Percentiles rank a stretch among this genome's conserved stretches.
Evolutionary conservation across 2,113 vertebrate genomes (phyloP).

Genomic region (Trichomycterus rosablanca): DNA sequence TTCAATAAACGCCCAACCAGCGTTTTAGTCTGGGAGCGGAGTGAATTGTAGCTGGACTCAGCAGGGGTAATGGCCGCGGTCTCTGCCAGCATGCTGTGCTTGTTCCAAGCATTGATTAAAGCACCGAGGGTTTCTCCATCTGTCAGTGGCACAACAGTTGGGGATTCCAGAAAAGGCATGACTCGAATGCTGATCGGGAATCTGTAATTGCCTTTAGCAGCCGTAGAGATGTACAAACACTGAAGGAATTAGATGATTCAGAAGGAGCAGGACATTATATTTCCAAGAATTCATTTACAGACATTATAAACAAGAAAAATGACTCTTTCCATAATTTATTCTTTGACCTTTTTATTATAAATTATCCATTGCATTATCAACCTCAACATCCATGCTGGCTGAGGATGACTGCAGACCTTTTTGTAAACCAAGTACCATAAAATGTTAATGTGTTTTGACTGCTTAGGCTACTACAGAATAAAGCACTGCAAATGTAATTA

Average conservation of each 20-base stretch:
- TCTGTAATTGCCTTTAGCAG: not conserved
- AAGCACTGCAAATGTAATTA: too few species aligned
- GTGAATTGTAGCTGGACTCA: slow-evolving; percentile 17
- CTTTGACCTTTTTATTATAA: too few species aligned
- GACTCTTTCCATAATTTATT: too few species aligned
- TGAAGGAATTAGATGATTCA: not conserved
- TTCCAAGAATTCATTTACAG: too few species aligned
- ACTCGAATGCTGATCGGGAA: slow-evolving; percentile 1
- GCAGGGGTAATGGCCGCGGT: slow-evolving; percentile 25
- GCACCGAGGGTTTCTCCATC: slow-evolving; percentile 24
- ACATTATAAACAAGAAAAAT: too few species aligned
- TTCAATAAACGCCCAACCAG: not conserved
- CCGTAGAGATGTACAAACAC: not conserved
- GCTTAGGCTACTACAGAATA: too few species aligned
- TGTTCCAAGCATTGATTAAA: slow-evolving; percentile 32
- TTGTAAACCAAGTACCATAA: too few species aligned
- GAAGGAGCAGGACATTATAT: too few species aligned
- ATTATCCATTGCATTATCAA: too few species aligned
- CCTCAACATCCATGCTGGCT: too few species aligned
- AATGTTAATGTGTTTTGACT: too few species aligned
- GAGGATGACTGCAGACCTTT: too few species aligned
- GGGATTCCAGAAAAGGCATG: slow-evolving; percentile 31
- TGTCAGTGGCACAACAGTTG: slow-evolving; percentile 29
- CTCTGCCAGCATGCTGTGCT: slow-evolving; percentile 24
- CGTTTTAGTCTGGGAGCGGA: slow-evolving; percentile 5